Conservation (phyloP, 2,797 vertebrate species). For the Labroides dimidiatus region DNA sequence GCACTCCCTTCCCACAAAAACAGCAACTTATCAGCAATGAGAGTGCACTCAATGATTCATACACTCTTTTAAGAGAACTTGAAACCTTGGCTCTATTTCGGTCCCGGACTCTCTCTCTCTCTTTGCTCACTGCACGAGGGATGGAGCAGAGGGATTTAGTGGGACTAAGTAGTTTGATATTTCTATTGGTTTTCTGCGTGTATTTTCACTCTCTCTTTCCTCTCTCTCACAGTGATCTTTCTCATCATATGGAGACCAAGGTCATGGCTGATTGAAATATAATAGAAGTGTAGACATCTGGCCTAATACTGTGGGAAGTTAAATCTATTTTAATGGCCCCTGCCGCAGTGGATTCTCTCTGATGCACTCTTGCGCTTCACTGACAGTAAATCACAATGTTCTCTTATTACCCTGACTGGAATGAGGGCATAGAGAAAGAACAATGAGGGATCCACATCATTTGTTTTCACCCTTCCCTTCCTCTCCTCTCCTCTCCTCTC, state of each 20-base stretch:
- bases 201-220: conserved; percentile 71
- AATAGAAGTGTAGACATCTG: conserved; percentile 88
- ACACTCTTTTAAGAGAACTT: conserved; percentile 79
- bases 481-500: conserved; percentile 50
- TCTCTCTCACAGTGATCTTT: conserved; percentile 75
- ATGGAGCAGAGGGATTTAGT: conserved; percentile 77
- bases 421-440: conserved; percentile 86
- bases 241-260: conserved; percentile 84
- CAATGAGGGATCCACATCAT: conserved; percentile 86
- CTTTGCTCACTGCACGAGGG: conserved; percentile 58
- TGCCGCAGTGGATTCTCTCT: conserved; percentile 83
- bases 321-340: conserved; percentile 87
- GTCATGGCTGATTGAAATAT: conserved; percentile 87
- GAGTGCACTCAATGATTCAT: conserved; percentile 83
- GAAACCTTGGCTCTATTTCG: conserved; percentile 81
- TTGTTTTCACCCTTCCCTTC: conserved; percentile 82
- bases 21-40: conserved; percentile 69
- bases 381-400: conserved; percentile 88
- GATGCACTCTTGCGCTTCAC: conserved; percentile 84
- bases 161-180: conserved; percentile 83
- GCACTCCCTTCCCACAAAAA: conserved; percentile 43
- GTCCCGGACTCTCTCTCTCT: conserved; percentile 57
- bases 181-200: conserved; percentile 79
- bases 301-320: conserved; percentile 86
- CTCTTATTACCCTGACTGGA: conserved; percentile 86